Evolutionary conservation across 2,113 vertebrate species (phyloP), one percentile per base, ranked within the genome.

Genomic region (Oceanodroma tethys): DNA sequence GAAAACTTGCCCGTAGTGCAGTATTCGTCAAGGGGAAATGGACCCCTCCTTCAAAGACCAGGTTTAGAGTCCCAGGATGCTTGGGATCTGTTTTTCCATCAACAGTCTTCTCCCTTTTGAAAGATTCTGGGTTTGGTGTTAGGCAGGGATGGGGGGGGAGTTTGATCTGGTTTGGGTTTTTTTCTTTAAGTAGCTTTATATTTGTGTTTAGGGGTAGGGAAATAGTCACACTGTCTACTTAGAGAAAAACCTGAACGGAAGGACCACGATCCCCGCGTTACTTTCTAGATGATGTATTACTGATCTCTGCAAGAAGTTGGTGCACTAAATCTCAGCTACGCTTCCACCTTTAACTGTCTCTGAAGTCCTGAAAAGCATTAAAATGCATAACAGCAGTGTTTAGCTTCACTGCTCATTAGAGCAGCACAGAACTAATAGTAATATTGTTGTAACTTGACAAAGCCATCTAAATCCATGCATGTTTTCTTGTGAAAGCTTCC

Each of bases 361-460:
- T 80, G 45, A 81, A 73, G 79, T 83, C 88, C 82, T 96, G 88
- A 94, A 97, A 91, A 89, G 86, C 96, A 96, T 96, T 92, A 81
- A 94, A 88, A 98, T 97, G 89, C 92, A 21, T 75, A 91, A 81
- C 94, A 90, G 87, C 86, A 86, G 48, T 94, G 95, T 97, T 98
- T 97, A 94, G 95, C 96, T 97, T 98, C 88, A 63, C 86, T 78
- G 85, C 96, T 97, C 96, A 87, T 97, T 98, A 97, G 90, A 96
- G 96, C 95, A 97, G 95, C 97, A 96, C 93, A 95, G 97, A 96
- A 97, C 91, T 97, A 98, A 98, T 90, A 95, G 96, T 97, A 97
- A 97, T 97, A 97, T 98, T 98, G 97, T 98, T 86, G 78, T 97
- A 95, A 98, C 89, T 93, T 97, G 96, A 98, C 97, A 98, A 97